Base-by-base conservation (phyloP, 2,797 vertebrate species). In the Echiichthys vipera region DNA sequence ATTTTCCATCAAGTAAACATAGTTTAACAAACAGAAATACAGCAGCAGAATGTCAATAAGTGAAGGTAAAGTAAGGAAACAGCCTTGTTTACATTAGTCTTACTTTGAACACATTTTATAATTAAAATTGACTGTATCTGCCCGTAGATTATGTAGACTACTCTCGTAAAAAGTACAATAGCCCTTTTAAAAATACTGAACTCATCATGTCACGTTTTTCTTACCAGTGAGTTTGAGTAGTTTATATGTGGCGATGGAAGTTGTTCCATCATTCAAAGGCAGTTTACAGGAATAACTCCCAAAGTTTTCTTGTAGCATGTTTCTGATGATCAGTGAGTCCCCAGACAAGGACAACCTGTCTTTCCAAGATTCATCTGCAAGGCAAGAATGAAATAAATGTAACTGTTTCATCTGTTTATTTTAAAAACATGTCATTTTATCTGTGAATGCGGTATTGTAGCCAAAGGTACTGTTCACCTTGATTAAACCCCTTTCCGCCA, bases 401-500 rank as follows among this genome's bases (percentile, higher is more conserved):
- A 15, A 1, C 2, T 54, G 1, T 20, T 42, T 40, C 2, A 55
- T 5, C 3, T 4, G 5, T 39, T 65, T 25, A 40, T 39, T 1
- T 2, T 17, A 29, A 18, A 70, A 42, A 40, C 12, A 53, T 29
- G 4, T 34, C 1, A 39, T 64, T 2, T 29, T 20, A 13, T 49
- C 0, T 12, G 24, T 43, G 2, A 59, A 11, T 9, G n/a, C n/a
- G n/a, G n/a, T n/a, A n/a, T n/a, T n/a, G n/a, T n/a, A 18, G 12
- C 4, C 58, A 2, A 66, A 18, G 8, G 15, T n/a, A 22, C 3
- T 18, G 5, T 34, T 80, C 27, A 87, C 85, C 46, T 11, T 0
- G 0, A 5, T 0, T 0, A 1, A 1, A 0, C 0, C 0, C 0
- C 0, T 0, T 2, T 25, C 56, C 27, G 0, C 39, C 0, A 34